phyloP scores from a whole-genome alignment of 2,888 invertebrate species.

The Tiphia femorata region DNA sequence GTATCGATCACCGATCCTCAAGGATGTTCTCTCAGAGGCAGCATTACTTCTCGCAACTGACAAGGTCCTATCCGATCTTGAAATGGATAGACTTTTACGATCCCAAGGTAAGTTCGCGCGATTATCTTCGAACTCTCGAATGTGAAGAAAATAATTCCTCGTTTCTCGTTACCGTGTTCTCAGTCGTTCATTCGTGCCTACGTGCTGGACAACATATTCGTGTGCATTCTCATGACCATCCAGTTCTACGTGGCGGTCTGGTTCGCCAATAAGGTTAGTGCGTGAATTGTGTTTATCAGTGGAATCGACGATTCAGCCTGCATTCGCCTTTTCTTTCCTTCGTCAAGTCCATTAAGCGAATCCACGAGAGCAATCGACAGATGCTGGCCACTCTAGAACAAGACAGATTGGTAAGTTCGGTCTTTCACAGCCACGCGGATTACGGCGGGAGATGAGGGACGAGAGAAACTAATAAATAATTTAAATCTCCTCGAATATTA shows the following conservation, averaged over 20 bases:
- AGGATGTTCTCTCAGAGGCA: conserved; percentile 45
- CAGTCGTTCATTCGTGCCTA: conserved; percentile 61
- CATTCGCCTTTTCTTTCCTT: neutral
- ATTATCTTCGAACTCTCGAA: neutral
- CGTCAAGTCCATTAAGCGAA: neutral
- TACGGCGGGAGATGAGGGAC: neutral
- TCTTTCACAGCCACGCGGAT: neutral
- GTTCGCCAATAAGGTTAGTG: conserved; percentile 60
- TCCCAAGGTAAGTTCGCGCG: conserved; percentile 52
- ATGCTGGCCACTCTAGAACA: neutral
- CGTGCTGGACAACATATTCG: conserved; percentile 57
- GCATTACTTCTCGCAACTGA: conserved; percentile 42
- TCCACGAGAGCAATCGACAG: neutral
- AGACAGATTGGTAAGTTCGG: neutral
- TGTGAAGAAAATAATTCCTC: neutral
- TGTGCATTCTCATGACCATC: conserved; percentile 56
- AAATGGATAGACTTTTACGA: conserved; percentile 57
- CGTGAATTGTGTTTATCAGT: neutral
- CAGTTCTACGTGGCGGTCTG: conserved; percentile 58
- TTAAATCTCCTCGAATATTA: neutral
- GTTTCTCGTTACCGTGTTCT: neutral
- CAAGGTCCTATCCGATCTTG: conserved; percentile 49
- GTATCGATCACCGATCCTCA: conserved; percentile 35
- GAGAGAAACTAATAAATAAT: neutral
- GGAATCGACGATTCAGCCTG: neutral